These are phyloP conservation scores for Rhinichthys osculus DNA, from an alignment of 2,797 vertebrate species.

Conservation along the genomic window DNA sequence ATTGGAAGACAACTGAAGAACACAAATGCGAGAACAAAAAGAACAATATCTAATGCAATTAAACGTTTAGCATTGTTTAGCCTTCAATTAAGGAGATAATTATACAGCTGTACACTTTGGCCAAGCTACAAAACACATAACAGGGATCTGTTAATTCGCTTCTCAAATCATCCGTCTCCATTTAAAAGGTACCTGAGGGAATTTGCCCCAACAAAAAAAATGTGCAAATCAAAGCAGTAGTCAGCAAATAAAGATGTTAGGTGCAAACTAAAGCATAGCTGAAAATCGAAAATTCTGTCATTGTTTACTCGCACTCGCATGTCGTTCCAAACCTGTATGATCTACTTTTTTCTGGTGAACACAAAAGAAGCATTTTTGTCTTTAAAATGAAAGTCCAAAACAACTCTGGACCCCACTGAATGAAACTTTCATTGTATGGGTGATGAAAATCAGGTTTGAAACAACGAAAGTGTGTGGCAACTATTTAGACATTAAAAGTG, in stretches of 20 bases:
- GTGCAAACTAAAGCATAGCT: not conserved
- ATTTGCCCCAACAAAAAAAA: conserved; percentile 3
- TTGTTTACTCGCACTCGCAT: not conserved
- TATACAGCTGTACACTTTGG: conserved; percentile 53
- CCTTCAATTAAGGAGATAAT: conserved; percentile 61
- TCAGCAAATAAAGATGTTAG: conserved; percentile 1
- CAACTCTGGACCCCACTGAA: no score
- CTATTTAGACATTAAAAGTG: not conserved
- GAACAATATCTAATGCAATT: conserved; percentile 62
- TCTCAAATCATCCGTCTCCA: conserved; percentile 16
- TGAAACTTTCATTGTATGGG: not conserved
- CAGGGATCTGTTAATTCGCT: conserved; percentile 9
- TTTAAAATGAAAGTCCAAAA: not conserved
- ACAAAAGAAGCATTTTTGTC: not conserved
- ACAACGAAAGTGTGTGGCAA: not conserved
- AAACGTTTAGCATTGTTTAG: conserved; percentile 67
- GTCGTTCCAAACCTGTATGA: not conserved
- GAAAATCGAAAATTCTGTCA: not conserved
- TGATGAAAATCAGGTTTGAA: not conserved
- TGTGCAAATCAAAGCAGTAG: not conserved
- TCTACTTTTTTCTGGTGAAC: not conserved
- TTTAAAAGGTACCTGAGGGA: conserved; percentile 2
- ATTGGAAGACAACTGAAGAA: conserved; percentile 27
- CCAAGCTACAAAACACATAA: conserved; percentile 41
- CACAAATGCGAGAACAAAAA: conserved; percentile 72